Percentiles rank a stretch among this genome's conserved stretches.
Conservation (phyloP, 2,888 invertebrate species). For the Orchesella flavescens region DNA sequence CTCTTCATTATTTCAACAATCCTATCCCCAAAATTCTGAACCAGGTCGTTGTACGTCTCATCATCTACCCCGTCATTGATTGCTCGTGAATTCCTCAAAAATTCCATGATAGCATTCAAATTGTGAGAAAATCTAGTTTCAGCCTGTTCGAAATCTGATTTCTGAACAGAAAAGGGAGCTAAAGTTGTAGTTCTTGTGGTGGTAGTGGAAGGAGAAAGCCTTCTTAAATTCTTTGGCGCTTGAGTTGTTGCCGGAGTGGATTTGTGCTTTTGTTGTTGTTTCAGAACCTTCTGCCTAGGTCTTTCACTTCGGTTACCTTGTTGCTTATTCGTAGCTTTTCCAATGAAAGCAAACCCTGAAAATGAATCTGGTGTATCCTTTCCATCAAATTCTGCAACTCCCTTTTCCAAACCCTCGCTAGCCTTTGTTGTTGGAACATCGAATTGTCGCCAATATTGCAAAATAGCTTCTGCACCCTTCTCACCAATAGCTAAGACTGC, state of each 20-base stretch:
- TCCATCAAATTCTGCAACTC: no score
- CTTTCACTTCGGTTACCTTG: conserved; percentile 9
- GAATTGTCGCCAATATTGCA: conserved; percentile 54
- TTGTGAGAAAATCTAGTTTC: conserved; percentile 53
- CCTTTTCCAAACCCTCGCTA: neutral
- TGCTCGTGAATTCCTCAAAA: conserved; percentile 48
- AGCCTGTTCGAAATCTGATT: conserved; percentile 43
- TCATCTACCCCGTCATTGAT: conserved; percentile 51
- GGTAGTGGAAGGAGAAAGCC: neutral
- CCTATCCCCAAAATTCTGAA: conserved; percentile 51
- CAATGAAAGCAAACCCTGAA: conserved; percentile 39
- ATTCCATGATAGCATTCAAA: conserved; percentile 49
- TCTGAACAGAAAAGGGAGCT: neutral
- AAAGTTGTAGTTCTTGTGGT: neutral
- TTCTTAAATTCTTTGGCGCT: neutral
- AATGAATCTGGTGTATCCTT: conserved; percentile 37
- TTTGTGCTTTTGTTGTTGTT: neutral
- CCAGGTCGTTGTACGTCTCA: conserved; percentile 49
- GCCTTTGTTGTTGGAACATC: conserved; percentile 43
- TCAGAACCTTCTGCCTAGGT: neutral
- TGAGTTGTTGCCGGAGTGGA: no score
- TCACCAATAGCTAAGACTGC: conserved; percentile 52
- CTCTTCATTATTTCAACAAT: conserved; percentile 49
- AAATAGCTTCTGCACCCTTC: conserved; percentile 52
- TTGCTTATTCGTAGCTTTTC: conserved; percentile 24